Evolutionary conservation across 2,888 invertebrate species (phyloP).

Genomic region (Sericinus montela): DNA sequence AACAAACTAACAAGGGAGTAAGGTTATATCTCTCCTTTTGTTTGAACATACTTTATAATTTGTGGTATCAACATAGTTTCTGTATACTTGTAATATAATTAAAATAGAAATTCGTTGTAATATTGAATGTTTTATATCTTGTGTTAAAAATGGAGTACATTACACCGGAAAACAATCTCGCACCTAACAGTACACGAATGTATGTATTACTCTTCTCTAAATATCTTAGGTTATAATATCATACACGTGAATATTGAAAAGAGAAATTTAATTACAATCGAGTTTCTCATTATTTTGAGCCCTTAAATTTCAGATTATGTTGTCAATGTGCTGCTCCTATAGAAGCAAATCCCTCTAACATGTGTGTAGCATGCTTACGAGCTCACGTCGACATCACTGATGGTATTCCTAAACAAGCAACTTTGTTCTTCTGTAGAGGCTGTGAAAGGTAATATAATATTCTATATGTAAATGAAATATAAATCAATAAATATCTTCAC

Average conservation of each 20-base stretch:
- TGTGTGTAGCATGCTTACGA: conserved; percentile 97
- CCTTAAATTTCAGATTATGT: conserved; percentile 86
- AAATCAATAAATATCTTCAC: too few relatives aligned
- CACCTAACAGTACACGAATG: conserved; percentile 53
- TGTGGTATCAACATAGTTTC: too few relatives aligned
- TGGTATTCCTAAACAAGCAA: conserved; percentile 95
- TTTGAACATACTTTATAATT: too few relatives aligned
- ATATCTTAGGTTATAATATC: conserved; percentile 32
- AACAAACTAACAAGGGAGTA: too few relatives aligned
- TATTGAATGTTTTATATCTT: too few relatives aligned
- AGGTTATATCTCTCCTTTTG: too few relatives aligned
- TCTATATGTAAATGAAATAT: too few relatives aligned
- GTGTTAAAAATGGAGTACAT: conserved; percentile 60
- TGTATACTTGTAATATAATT: too few relatives aligned
- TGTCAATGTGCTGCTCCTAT: conserved; percentile 96
- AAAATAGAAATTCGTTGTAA: too few relatives aligned
- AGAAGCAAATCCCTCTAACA: conserved; percentile 97
- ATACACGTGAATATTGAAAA: neutral
- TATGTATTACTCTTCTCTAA: conserved; percentile 38
- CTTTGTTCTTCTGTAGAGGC: conserved; percentile 92
- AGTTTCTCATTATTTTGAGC: too few relatives aligned
- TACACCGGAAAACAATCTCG: conserved; percentile 43
- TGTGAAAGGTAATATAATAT: conserved; percentile 86
- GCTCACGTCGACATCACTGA: conserved; percentile 96
- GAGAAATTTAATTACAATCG: neutral